Conservation (phyloP, 2,113 vertebrate genomes). For the Probosciger aterrimus region DNA sequence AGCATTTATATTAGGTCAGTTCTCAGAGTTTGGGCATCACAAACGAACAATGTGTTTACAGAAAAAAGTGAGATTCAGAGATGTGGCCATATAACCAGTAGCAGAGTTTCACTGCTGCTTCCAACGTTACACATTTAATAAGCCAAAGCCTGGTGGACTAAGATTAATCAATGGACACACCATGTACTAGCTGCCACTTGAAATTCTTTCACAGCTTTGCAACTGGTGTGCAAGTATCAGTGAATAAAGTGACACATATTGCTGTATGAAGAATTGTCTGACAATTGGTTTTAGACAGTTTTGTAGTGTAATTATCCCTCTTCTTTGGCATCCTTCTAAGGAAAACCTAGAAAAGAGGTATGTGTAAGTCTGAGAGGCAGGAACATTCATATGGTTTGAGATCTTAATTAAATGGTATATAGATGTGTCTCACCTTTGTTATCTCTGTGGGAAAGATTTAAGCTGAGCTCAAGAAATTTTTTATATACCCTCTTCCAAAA, state of each 20-base stretch:
- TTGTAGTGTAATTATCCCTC: neutral
- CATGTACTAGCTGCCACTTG: neutral
- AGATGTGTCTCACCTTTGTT: neutral
- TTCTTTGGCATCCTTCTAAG: neutral
- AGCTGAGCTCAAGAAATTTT: neutral
- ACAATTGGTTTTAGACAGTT: neutral
- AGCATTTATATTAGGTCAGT: neutral
- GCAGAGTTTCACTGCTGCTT: neutral
- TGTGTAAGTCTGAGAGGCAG: neutral
- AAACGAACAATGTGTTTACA: neutral
- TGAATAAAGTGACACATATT: neutral
- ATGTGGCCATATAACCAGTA: neutral
- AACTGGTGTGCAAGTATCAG: neutral
- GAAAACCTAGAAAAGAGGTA: neutral
- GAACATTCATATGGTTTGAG: neutral
- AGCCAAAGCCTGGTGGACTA: neutral
- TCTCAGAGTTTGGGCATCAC: neutral
- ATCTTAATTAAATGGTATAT: neutral
- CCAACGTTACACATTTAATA: neutral
- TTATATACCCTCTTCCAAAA: neutral
- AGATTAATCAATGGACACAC: rapidly evolving
- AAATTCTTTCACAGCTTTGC: neutral
- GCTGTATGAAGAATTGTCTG: neutral
- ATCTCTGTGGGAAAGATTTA: neutral
- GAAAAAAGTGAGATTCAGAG: neutral